Evolutionary conservation across 2,888 invertebrate genomes (phyloP).

Genomic region (Sphaerophoria taeniata): DNA sequence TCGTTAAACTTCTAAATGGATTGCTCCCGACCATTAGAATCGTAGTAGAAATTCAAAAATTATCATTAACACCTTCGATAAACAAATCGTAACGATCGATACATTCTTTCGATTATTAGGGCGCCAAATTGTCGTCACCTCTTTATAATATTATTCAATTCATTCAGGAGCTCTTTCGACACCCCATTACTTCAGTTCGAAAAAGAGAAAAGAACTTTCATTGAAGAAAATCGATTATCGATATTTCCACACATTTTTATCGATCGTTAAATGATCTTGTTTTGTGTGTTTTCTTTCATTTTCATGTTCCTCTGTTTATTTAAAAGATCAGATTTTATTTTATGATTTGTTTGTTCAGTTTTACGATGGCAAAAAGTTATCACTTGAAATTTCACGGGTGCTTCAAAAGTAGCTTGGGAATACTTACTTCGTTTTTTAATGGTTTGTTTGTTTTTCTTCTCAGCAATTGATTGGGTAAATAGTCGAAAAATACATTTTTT

Average conservation of each 20-base stretch:
- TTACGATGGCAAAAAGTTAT: constrained; percentile 29
- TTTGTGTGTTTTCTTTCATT: not conserved
- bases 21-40: constrained; percentile 37
- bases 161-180: constrained; percentile 8
- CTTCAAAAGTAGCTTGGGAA: constrained; percentile 7
- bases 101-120: constrained; percentile 24
- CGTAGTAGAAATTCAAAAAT: constrained; percentile 21
- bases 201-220: not conserved
- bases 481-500: constrained; percentile 12
- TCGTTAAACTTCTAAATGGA: constrained; percentile 60
- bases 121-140: constrained; percentile 6
- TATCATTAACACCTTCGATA: constrained; percentile 56
- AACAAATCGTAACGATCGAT: constrained; percentile 47
- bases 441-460: constrained; percentile 22
- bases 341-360: constrained; percentile 41
- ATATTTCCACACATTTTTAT: not conserved
- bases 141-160: constrained; percentile 44
- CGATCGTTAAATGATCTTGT: not conserved
- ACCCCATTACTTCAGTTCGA: not conserved
- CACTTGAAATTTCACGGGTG: constrained; percentile 16
- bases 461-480: constrained; percentile 46
- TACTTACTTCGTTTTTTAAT: not conserved
- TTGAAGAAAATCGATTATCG: not conserved
- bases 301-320: not conserved
- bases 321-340: constrained; percentile 31